Base-by-base conservation (phyloP, 2,113 vertebrate genomes). In the Spermophilus dauricus region DNA sequence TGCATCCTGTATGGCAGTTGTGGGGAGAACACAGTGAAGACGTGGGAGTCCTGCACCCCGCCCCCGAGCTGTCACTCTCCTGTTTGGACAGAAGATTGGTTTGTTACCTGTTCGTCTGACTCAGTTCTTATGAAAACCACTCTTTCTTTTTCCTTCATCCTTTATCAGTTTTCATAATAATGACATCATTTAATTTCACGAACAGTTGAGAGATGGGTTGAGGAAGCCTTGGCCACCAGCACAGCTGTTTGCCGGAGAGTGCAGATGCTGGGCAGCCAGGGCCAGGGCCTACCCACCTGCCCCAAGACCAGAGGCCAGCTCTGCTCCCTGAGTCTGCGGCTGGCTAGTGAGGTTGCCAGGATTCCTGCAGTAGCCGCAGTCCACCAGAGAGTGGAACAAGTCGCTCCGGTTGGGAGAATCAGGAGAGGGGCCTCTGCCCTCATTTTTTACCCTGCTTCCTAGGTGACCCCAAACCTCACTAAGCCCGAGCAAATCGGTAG, bases 231-330 rank as follows among this genome's bases (percentile, higher is more conserved):
- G 65, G 28, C 48, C 34, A 58, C 65, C 86, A 63, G n/a, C 30
- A 12, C 93, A 39, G 78, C 77, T 30, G 16, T 73, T 39, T 22
- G 65, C 37, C 1, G 6, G 48, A n/a, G 42, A 84, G 65, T 7
- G 0, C 13, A 18, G 65, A 8, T 48, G 3, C 17, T 18, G 65
- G 58, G 34, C 42, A 63, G 4, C 14, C 56, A 20, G 56, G 48
- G 58, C 34, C 32, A 45, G n/a, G 34, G 24, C 20, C 53, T 24
- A 30, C 30, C 73, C 76, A 26, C 24, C 2, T 1, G n/a, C 51
- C 42, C 6, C 1, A 9, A 4, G 30, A 12, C 0, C 17, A 8
- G 18, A 20, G 48, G 8, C 34, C 24, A 5, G 0, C 45, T 1
- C 17, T 1, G 2, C 16, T 22, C 34, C 84, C 4, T 2, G 26